Base-by-base conservation (phyloP, 1,140 invertebrate species). In the Aphelenchoides besseyi region DNA sequence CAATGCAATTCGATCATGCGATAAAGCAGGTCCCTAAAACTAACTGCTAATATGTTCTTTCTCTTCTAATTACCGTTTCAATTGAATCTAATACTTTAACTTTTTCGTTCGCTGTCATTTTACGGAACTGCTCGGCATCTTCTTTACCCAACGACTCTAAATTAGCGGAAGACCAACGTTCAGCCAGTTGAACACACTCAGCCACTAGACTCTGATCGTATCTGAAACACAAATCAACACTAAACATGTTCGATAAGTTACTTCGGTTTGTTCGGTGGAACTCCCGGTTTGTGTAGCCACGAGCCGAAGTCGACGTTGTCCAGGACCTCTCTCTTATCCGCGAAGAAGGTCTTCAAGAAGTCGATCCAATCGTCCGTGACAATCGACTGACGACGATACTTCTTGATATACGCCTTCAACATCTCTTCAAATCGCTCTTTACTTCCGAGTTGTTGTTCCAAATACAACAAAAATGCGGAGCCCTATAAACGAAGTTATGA, bases 361-460 rank as follows among this genome's bases (percentile, higher is more conserved):
- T 86, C 82, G 83, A 92, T 92, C 86, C 94, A 96, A 73, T 91
- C 89, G 37, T 90, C 86, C 0, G 92, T 92, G 63, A 89, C 89
- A 69, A 97, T 90, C 0, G 93, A 94, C 82, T 92, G 88, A 79
- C 90, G 90, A 74, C 91, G 90, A 85, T 90, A 96, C 69, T 90
- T 89, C 48, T 91, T 87, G 70, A 95, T 88, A 84, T 97, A 96
- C 0, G 89, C 88, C 70, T 89, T 88, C 26, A 97, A 85, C 85
- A 94, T 97, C 35, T 90, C 89, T 78, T 96, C 92, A 86, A 96
- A 95, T 5, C 89, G 87, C 59, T 85, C 88, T 74, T 91, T 88
- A 26, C 92, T 92, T n/a, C 93, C 94, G 29, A 95, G 85, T 12
- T 91, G 80, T 73, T 90, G 88, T 86, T 97, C 94, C 67, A 97